These are phyloP conservation scores for Drosophila littoralis DNA, from an alignment of 1,140 invertebrate genomes.

Conservation along the genomic window DNA sequence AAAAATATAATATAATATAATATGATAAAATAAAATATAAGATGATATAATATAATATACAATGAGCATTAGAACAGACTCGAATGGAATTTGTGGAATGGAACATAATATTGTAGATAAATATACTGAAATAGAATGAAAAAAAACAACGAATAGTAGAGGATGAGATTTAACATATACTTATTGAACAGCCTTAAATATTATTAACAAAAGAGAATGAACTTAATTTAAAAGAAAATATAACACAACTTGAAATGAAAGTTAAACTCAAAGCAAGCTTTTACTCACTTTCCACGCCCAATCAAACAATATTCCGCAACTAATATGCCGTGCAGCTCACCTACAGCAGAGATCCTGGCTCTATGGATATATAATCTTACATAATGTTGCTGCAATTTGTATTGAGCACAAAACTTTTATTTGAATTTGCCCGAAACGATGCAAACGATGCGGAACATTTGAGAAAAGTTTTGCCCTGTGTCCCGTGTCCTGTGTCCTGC, in stretches of 20 bases:
- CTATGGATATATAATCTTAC: constrained; percentile 64
- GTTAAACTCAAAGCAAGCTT: neutral
- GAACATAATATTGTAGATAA: neutral
- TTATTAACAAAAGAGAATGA: too few species aligned
- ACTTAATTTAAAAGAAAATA: too few species aligned
- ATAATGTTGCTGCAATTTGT: constrained; percentile 74
- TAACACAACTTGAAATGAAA: too few species aligned
- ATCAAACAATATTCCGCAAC: neutral
- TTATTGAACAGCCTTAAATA: too few species aligned
- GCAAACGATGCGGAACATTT: constrained; percentile 29
- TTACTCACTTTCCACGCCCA: too few species aligned
- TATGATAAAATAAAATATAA: neutral
- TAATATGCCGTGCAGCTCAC: neutral
- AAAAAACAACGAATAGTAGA: too few species aligned
- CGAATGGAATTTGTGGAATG: neutral
- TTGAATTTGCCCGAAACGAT: constrained; percentile 30
- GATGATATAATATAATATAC: neutral
- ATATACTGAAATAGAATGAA: neutral
- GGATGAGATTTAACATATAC: too few species aligned
- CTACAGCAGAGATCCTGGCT: neutral
- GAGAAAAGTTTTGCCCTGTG: constrained; percentile 45
- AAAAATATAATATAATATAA: neutral
- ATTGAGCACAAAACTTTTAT: constrained; percentile 65
- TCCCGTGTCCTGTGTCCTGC: neutral
- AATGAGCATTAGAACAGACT: neutral